These are phyloP conservation scores for Drosophila dunni DNA, from an alignment of 1,140 invertebrate species.

Conservation along the genomic window DNA sequence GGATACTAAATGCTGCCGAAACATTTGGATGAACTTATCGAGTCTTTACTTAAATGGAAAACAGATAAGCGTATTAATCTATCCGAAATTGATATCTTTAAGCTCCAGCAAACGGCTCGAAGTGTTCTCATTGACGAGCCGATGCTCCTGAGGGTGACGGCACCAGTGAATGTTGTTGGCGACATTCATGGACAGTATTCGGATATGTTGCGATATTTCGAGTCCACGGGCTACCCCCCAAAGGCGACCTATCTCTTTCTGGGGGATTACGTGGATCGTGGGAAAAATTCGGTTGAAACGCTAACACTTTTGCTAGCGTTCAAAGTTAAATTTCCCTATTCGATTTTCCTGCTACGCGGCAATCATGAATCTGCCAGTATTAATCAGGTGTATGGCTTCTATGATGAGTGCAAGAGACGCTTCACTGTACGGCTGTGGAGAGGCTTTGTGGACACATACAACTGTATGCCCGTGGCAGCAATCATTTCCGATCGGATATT, in stretches of 20 bases:
- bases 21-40: slow-evolving; percentile 49
- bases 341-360: slow-evolving; percentile 92
- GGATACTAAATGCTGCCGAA: slow-evolving; percentile 37
- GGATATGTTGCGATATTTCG: slow-evolving; percentile 97
- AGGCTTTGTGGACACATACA: slow-evolving; percentile 90
- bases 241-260: slow-evolving; percentile 99
- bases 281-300: slow-evolving; percentile 94
- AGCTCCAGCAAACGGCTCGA: slow-evolving; percentile 90
- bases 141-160: slow-evolving; percentile 97
- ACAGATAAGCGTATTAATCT: slow-evolving; percentile 25
- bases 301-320: slow-evolving; percentile 97
- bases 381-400: slow-evolving; percentile 96
- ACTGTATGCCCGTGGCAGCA: slow-evolving; percentile 93
- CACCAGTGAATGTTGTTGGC: slow-evolving; percentile 98
- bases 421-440: slow-evolving; percentile 99
- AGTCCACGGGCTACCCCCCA: slow-evolving; percentile 99
- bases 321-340: slow-evolving; percentile 95
- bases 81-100: slow-evolving; percentile 39
- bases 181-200: slow-evolving; percentile 99
- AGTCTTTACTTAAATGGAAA: slow-evolving; percentile 40
- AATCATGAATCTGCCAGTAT: slow-evolving; percentile 86
- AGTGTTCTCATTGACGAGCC: slow-evolving; percentile 99
- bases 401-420: slow-evolving; percentile 97
- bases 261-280: slow-evolving; percentile 94
- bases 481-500: slow-evolving; percentile 98